Evolutionary conservation across 2,113 vertebrate genomes (phyloP), one percentile per base, ranked within the genome.

Genomic region (Reinhardtius hippoglossoides): DNA sequence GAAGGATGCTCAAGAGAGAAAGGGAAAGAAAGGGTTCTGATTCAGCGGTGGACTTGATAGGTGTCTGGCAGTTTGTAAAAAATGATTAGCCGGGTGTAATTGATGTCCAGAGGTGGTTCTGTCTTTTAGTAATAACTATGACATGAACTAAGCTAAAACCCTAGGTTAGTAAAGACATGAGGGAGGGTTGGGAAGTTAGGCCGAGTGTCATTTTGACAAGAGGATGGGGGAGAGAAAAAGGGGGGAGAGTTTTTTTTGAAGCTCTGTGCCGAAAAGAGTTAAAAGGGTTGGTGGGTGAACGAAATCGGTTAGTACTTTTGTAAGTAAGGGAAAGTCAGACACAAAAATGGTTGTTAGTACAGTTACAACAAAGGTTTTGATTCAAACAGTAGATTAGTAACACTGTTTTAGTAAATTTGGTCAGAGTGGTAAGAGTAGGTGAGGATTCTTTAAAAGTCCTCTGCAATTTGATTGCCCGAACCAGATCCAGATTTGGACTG

Each of bases 281-380:
- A 77, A 88, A 78, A 56, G 84, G 87, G 85, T 84, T 90, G 88
- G 80, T 79, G 81, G 81, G 92, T 93, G 89, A 94, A 89, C 89
- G 84, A 78, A 94, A 88, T 91, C 81, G 73, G 94, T 95, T 95
- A 95, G 94, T 95, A 94, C 57, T 94, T 93, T 94, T 94, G 93
- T 94, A 91, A 93, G 94, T 93, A 92, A 93, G 92, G 93, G 92
- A 88, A 84, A 94, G 93, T 94, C 94, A 95, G 94, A 95, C 94
- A 95, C 94, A 95, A 95, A 95, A 95, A 95, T 95, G 94, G 94
- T 94, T 95, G 94, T 95, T 95, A 95, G 94, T 95, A 95, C 92
- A 94, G 92, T 95, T 94, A 94, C 86, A 94, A 95, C 93, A 93
- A 92, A 94, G 90, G 88, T 94, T 42, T 94, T 93, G 86, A 89